These are phyloP conservation scores for Hybognathus amarus DNA, from an alignment of 2,797 vertebrate species.

Conservation along the genomic window DNA sequence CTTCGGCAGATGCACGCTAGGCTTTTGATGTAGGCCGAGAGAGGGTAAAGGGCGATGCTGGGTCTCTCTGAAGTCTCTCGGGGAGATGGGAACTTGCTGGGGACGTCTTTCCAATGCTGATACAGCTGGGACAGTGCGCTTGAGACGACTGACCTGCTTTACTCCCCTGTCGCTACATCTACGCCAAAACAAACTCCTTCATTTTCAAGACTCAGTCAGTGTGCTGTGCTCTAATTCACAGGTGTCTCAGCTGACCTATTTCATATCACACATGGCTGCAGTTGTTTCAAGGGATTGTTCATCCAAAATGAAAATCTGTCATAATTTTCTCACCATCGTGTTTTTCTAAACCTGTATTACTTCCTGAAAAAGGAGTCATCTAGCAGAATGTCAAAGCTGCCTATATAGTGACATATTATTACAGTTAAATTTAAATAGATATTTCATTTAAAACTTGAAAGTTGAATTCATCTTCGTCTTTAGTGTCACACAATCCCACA, in stretches of 20 bases:
- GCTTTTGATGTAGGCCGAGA: slow-evolving; percentile 32
- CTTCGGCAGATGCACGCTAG: slow-evolving; percentile 8
- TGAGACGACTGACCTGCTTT: slow-evolving; percentile 58
- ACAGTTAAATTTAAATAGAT: not conserved
- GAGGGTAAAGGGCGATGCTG: slow-evolving; percentile 34
- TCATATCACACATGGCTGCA: slow-evolving; percentile 6
- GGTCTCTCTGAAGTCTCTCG: slow-evolving; percentile 28
- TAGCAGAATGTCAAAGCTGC: not conserved
- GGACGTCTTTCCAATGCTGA: slow-evolving; percentile 46
- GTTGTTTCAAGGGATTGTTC: slow-evolving; percentile 17
- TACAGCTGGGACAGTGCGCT: slow-evolving; percentile 58
- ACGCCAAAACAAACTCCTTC: slow-evolving; percentile 52
- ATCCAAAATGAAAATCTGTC: slow-evolving; percentile 9
- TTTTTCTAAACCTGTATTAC: not conserved
- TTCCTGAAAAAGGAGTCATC: not conserved
- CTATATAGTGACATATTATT: not conserved
- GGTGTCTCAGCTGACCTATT: slow-evolving; percentile 44
- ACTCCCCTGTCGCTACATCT: slow-evolving; percentile 3
- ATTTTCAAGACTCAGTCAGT: slow-evolving; percentile 33
- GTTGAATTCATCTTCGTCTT: not conserved
- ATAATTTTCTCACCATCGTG: not conserved
- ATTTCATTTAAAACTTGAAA: not conserved
- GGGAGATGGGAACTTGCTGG: slow-evolving; percentile 48
- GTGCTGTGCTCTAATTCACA: slow-evolving; percentile 43
- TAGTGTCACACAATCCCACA: not conserved